Evolutionary conservation across 2,113 vertebrate species (phyloP).

Genomic region (Nycticryphes semicollaris): DNA sequence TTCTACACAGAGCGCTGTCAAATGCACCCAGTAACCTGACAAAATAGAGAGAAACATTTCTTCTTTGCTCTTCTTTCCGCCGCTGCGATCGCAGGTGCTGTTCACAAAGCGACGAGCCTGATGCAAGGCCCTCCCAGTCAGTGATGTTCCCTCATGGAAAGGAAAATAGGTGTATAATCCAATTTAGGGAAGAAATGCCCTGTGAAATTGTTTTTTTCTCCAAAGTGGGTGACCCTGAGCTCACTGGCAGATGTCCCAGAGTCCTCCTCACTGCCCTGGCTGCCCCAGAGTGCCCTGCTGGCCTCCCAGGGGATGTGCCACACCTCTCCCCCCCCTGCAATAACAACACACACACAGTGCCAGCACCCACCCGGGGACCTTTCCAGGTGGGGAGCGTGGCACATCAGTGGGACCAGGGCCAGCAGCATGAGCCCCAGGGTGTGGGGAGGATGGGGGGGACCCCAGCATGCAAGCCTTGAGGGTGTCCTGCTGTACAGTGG

Average conservation of each 20-base stretch:
- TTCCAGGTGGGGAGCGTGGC: rapidly evolving
- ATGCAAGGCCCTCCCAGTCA: neutral
- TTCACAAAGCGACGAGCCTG: rapidly evolving
- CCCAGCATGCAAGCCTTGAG: neutral
- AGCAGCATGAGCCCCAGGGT: rapidly evolving
- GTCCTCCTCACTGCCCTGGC: rapidly evolving
- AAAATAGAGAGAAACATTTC: neutral
- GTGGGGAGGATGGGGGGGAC: rapidly evolving
- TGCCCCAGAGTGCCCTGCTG: neutral
- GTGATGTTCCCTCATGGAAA: rapidly evolving
- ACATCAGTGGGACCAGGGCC: rapidly evolving
- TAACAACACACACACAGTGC: neutral
- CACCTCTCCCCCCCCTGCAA: no score
- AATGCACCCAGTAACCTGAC: neutral
- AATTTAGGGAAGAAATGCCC: neutral
- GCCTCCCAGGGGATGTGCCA: neutral
- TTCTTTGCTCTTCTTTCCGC: neutral
- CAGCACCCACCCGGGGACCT: neutral
- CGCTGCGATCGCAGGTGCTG: neutral
- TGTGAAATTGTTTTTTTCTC: neutral
- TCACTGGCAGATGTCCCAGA: neutral
- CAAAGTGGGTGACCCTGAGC: neutral
- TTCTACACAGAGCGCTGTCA: neutral
- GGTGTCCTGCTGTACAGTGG: rapidly evolving
- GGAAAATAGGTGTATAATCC: neutral